These are phyloP conservation scores for Isichthys henryi DNA, from an alignment of 2,113 vertebrate species.

Conservation along the genomic window DNA sequence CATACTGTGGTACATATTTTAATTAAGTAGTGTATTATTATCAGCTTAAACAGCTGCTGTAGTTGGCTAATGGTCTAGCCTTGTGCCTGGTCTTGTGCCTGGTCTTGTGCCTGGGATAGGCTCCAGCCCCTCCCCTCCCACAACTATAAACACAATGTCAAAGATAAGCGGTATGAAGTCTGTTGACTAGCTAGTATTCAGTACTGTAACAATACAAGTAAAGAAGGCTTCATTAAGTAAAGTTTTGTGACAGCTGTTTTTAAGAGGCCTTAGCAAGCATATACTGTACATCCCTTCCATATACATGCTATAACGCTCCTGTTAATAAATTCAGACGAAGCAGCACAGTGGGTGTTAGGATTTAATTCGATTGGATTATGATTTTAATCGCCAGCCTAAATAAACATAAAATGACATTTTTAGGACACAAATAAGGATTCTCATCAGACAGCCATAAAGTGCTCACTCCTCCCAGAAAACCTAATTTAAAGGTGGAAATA, in stretches of 20 bases:
- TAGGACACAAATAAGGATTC: neutral
- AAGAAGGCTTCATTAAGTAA: neutral
- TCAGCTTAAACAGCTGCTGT: neutral
- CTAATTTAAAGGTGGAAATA: neutral
- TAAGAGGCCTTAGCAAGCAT: neutral
- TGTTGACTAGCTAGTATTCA: neutral
- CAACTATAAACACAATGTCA: neutral
- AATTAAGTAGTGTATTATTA: neutral
- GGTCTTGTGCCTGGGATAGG: neutral
- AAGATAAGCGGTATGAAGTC: neutral
- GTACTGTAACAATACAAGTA: neutral
- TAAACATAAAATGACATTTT: slow-evolving; percentile 10
- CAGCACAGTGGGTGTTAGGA: neutral
- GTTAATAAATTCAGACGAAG: neutral
- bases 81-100: neutral
- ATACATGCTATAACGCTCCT: neutral
- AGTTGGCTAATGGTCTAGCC: neutral
- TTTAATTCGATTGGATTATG: neutral
- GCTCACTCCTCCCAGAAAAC: neutral
- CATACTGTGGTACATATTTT: neutral
- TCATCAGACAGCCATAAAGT: neutral
- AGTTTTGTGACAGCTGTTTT: neutral
- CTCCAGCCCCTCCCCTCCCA: neutral
- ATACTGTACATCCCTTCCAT: neutral
- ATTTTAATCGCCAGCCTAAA: slow-evolving; percentile 10